These are phyloP conservation scores for Lysiphlebus fabarum DNA, from an alignment of 1,140 invertebrate genomes.

Conservation along the genomic window DNA sequence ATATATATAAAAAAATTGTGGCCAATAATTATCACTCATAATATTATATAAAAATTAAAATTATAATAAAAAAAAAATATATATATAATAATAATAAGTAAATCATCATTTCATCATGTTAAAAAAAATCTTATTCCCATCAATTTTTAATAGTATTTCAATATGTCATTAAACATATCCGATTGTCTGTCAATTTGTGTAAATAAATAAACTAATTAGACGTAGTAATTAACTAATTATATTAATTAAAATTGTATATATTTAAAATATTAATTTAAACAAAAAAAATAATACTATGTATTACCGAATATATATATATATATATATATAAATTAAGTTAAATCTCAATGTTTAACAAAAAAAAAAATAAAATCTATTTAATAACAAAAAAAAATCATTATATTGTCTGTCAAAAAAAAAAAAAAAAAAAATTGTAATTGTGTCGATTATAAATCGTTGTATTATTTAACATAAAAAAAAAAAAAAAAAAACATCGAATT, in stretches of 20 bases:
- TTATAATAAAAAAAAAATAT: too few relatives aligned
- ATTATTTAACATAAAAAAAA: conserved; percentile 42
- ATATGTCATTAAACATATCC: conserved; percentile 23
- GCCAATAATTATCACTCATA: conserved; percentile 44
- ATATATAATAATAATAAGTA: too few relatives aligned
- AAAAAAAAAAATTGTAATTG: conserved; percentile 39
- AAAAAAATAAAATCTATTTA: conserved; percentile 8
- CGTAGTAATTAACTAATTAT: conserved; percentile 29
- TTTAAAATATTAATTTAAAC: conserved; percentile 33
- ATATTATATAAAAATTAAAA: too few relatives aligned
- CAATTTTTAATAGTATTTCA: conserved; percentile 13
- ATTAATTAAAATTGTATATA: conserved; percentile 18
- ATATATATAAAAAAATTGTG: conserved; percentile 38
- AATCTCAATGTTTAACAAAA: neutral
- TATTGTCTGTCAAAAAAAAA: neutral
- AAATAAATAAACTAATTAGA: conserved; percentile 33
- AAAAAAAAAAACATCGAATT: neutral
- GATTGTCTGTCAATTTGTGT: conserved; percentile 49
- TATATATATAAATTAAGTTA: neutral
- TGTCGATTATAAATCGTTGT: conserved; percentile 47
- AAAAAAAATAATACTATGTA: conserved; percentile 42
- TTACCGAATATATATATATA: conserved; percentile 11
- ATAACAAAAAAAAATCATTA: conserved; percentile 10
- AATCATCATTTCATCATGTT: too few relatives aligned
- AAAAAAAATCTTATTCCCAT: too few relatives aligned